Evolutionary conservation across 2,113 vertebrate species (phyloP).

Genomic region (Microcebus jonahi): DNA sequence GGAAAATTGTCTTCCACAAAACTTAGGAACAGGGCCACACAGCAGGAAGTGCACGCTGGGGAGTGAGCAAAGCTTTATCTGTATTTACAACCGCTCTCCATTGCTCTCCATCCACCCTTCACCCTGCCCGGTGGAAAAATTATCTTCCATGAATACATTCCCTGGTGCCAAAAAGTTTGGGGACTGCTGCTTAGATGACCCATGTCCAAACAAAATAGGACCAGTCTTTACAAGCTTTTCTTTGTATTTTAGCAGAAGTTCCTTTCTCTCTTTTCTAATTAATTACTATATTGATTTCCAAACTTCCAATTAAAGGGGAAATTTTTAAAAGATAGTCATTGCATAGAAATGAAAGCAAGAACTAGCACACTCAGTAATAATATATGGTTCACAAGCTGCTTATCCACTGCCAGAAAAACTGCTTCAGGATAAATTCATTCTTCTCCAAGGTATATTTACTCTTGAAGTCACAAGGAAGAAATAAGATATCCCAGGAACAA

Average conservation of each 20-base stretch:
- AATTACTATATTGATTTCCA: conserved; percentile 28
- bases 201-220: neutral
- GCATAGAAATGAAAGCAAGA: conserved; percentile 17
- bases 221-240: neutral
- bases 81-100: no score
- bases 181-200: neutral
- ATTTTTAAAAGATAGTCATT: neutral
- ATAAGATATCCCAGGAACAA: neutral
- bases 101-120: no score
- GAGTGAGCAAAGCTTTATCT: no score
- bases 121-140: no score
- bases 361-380: neutral
- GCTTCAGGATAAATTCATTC: neutral
- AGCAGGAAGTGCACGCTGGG: no score
- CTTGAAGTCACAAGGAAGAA: neutral
- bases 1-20: no score
- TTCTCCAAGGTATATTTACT: neutral
- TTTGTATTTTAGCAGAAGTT: neutral
- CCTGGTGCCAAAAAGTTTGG: no score
- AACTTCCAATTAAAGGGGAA: neutral
- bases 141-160: no score
- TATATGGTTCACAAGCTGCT: neutral
- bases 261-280: neutral
- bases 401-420: neutral
- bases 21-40: no score